Base-by-base conservation (phyloP, 2,797 vertebrate species). In the Muscicapa striata region DNA sequence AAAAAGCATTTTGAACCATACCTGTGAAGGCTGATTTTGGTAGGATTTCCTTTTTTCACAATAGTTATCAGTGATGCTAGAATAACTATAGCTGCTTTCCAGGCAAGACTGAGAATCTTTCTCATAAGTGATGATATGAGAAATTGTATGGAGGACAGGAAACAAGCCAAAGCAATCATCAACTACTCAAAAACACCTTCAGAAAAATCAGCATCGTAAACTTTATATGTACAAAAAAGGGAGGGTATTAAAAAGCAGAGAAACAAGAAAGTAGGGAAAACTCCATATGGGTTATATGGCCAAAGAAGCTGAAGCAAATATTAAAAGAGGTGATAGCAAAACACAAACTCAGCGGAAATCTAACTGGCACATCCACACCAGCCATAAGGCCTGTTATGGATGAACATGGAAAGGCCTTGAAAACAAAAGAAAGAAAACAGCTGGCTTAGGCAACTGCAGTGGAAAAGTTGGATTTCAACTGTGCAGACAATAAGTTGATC, bases 131-230 rank as follows among this genome's bases (percentile, higher is more conserved):
- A 93, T 87, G 87, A 91, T 93, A 96, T 84, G 82, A 96, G 85
- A 94, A 96, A 92, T 41, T 46, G 87, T 84, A 91, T 67, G 85
- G 76, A 93, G 88, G 87, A 90, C 77, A 96, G 94, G 92, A 96
- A 96, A 95, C 66, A 88, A 95, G 94, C 95, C 96, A 97, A 96
- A 96, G 84, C 74, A 95, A 96, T 95, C 96, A 94, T 86, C 94
- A 79, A 34, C 89, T 76, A 76, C 92, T 96, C 96, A 97, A 86
- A 96, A 96, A 95, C 95, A 97, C 94, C 94, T 95, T 93, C 87
- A 90, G 94, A 94, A 91, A 96, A 92, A 88, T 94, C 91, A 96
- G 76, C 84, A 95, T 94, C 27, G 0, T 96, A 96, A 96, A 96
- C 66, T 92, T 94, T 45, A 36, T 90, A 88, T 29, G 51, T 46